phyloP scores from a whole-genome alignment of 2,113 vertebrate species.

The Nanger granti region DNA sequence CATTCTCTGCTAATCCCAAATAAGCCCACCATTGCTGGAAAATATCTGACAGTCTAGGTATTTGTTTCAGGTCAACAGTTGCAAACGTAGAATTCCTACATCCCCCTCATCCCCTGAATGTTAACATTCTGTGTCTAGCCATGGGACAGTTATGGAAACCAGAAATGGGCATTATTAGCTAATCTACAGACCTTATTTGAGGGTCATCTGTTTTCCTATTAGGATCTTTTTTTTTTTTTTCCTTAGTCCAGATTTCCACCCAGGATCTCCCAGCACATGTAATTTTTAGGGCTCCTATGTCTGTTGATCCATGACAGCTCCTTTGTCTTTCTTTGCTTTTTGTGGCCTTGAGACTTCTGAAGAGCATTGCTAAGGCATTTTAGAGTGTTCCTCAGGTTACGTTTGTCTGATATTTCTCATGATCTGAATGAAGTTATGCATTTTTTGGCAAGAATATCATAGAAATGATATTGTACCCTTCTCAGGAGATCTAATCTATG shows the following conservation, averaged over 20 bases:
- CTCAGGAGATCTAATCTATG: background rate
- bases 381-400: background rate
- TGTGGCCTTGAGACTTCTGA: background rate
- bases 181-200: background rate
- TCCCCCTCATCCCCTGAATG: background rate
- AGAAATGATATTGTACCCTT: background rate
- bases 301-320: background rate
- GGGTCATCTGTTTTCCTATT: background rate
- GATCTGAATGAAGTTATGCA: background rate
- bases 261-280: background rate
- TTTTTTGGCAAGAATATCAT: background rate
- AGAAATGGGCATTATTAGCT: background rate
- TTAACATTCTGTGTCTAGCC: background rate
- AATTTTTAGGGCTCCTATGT: background rate
- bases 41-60: background rate
- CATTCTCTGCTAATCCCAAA: background rate
- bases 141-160: background rate
- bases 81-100: background rate
- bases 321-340: background rate
- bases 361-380: background rate
- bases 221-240: too few species aligned
- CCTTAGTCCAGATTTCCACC: background rate
- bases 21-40: background rate
- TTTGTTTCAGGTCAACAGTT: background rate
- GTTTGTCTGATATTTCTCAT: background rate